A percentile compares a stretch with the other conserved stretches of the same genome.
phyloP scores from a whole-genome alignment of 1,140 invertebrate genomes.

The Tigriopus japonicus region DNA sequence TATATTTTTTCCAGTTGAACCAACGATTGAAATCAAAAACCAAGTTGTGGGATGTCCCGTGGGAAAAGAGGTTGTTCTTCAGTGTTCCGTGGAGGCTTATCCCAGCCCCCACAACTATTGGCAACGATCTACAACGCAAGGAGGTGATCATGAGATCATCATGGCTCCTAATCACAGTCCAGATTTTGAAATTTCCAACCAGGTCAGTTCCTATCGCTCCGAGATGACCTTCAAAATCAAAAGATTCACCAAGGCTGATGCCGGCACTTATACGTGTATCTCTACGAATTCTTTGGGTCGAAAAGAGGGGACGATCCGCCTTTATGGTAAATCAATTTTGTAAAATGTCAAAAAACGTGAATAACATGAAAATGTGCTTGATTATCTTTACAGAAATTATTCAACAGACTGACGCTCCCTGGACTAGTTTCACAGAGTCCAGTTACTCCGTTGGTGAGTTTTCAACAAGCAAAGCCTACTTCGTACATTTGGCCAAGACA shows the following conservation, averaged over 20 bases:
- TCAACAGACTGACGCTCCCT: too few relatives aligned
- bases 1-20: background rate
- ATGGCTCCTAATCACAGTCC: too few relatives aligned
- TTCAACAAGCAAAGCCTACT: too few relatives aligned
- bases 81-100: constrained; percentile 9
- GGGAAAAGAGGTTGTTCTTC: background rate
- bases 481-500: too few relatives aligned
- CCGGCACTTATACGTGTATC: constrained; percentile 68
- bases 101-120: constrained; percentile 8
- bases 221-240: constrained; percentile 64
- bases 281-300: constrained; percentile 78
- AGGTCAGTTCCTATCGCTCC: constrained; percentile 36
- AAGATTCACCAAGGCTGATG: constrained; percentile 52
- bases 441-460: too few relatives aligned
- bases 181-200: too few relatives aligned
- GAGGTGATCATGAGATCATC: too few relatives aligned
- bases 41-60: constrained; percentile 1
- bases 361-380: too few relatives aligned
- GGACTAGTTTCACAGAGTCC: too few relatives aligned
- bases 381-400: too few relatives aligned
- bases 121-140: background rate
- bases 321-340: constrained; percentile 49
- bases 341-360: too few relatives aligned
- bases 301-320: constrained; percentile 63
- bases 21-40: background rate